These are phyloP conservation scores for Pangasius krempfi DNA, from an alignment of 2,797 vertebrate genomes.

Conservation along the genomic window DNA sequence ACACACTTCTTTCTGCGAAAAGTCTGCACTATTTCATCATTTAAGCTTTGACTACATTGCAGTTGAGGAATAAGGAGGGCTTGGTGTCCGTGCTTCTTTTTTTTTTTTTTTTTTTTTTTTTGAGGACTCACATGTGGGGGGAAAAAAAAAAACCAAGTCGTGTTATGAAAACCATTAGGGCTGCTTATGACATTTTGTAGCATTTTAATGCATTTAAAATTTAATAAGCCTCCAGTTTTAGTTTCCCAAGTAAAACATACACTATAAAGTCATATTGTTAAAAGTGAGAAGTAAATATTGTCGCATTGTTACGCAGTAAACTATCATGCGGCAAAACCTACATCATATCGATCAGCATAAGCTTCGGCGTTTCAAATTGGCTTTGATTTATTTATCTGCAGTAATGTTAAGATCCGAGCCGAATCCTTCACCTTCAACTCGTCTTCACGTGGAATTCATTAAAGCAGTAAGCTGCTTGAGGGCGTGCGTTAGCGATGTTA, in stretches of 20 bases:
- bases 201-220: neutral
- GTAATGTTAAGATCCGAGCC: neutral
- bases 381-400: neutral
- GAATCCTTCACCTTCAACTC: neutral
- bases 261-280: neutral
- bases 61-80: neutral
- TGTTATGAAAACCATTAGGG: neutral
- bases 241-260: neutral
- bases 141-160: neutral
- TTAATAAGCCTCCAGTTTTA: neutral
- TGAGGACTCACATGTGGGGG: neutral
- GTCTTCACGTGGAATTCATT: too few species aligned
- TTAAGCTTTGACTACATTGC: neutral
- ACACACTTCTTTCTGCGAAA: neutral
- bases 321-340: neutral
- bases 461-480: neutral
- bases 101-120: neutral
- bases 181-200: neutral
- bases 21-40: conserved; percentile 11
- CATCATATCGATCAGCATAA: neutral
- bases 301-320: neutral
- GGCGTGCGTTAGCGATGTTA: neutral
- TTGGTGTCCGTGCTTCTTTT: conserved; percentile 19
- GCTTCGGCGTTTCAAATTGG: neutral
- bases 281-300: neutral